Evolutionary conservation across 2,113 vertebrate genomes (phyloP).

Genomic region (Alexandromys fortis): DNA sequence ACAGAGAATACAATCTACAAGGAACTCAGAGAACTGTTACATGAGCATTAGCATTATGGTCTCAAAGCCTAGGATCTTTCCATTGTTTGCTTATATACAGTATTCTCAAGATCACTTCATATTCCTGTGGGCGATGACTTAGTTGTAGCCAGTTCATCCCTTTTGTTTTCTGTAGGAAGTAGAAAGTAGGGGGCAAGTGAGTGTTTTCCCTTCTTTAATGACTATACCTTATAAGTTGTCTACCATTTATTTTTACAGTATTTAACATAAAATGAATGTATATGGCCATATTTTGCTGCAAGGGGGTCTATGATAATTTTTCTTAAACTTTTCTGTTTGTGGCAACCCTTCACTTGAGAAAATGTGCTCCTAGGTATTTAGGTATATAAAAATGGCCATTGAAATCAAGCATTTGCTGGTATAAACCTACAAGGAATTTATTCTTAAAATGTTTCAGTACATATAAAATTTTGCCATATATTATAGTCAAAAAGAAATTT

Average conservation of each 20-base stretch:
- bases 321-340: background rate
- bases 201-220: background rate
- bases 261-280: background rate
- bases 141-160: background rate
- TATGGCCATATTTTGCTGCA: background rate
- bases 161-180: background rate
- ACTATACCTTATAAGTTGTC: background rate
- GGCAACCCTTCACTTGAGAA: background rate
- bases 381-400: background rate
- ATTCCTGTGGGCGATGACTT: background rate
- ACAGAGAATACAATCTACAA: background rate
- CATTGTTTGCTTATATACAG: background rate
- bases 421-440: background rate
- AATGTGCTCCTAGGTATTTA: background rate
- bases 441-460: background rate
- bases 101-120: conserved; percentile 1
- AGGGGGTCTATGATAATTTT: background rate
- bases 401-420: background rate
- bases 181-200: background rate
- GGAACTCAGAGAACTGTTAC: background rate
- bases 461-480: background rate
- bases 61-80: background rate
- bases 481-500: background rate
- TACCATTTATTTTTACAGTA: background rate
- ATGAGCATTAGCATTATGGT: background rate